These are phyloP conservation scores for Cochlearius cochlearius DNA, from an alignment of 2,113 vertebrate genomes.

Conservation along the genomic window DNA sequence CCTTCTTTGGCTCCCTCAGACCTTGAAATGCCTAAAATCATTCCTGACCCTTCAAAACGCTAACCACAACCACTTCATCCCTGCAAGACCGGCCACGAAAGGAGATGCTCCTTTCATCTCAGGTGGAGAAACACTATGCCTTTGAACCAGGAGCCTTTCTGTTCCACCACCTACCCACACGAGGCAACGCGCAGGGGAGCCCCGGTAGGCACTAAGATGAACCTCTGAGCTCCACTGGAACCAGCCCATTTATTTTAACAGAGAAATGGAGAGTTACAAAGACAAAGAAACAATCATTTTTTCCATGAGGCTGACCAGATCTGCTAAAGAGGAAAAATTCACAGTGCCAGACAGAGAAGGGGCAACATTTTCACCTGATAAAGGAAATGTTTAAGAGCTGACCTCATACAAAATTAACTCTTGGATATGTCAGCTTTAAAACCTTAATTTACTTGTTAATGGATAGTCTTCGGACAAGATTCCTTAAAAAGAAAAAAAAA, in stretches of 20 bases:
- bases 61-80: not conserved
- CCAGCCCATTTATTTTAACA: not conserved
- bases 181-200: not conserved
- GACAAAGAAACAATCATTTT: conserved; percentile 52
- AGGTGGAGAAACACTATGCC: not conserved
- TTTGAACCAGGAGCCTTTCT: not conserved
- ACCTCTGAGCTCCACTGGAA: not conserved
- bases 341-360: conserved; percentile 53
- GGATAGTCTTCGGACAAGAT: not conserved
- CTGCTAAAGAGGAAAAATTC: not conserved
- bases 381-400: conserved; percentile 66
- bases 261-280: conserved; percentile 4
- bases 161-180: not conserved
- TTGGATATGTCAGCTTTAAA: conserved; percentile 37
- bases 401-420: conserved; percentile 67
- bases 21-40: not conserved
- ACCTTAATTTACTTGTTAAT: conserved; percentile 50
- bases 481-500: not conserved
- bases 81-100: not conserved
- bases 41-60: not conserved
- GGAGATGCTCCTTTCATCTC: not conserved
- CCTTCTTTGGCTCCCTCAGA: not conserved
- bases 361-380: conserved; percentile 58
- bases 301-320: conserved; percentile 28
- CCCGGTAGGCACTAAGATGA: not conserved